Conservation (phyloP, 2,797 vertebrate species). For the Poecile montanus region DNA sequence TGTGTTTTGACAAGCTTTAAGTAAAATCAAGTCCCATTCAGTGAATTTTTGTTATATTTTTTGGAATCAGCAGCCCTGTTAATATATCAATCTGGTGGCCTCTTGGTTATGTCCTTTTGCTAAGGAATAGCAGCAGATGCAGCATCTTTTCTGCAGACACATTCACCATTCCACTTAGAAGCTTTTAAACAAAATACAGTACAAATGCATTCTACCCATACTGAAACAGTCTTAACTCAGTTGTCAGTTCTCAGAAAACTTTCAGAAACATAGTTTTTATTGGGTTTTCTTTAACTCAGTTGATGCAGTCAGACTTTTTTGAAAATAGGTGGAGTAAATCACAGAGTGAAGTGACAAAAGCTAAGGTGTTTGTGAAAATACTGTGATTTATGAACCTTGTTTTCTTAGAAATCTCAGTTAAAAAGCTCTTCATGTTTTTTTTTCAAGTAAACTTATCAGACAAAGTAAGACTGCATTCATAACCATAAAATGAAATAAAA, state of each 20-base stretch:
- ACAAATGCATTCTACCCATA: not conserved
- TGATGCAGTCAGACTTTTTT: not conserved
- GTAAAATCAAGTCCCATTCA: not conserved
- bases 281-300: not conserved
- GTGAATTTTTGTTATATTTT: not conserved
- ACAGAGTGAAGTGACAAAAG: not conserved
- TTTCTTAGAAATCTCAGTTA: not conserved
- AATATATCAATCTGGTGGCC: accelerated
- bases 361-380: not conserved
- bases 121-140: not conserved
- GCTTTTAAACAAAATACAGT: not conserved
- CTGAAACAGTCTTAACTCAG: not conserved
- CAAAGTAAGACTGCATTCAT: not conserved
- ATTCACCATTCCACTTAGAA: not conserved
- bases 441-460: not conserved
- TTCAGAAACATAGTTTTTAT: not conserved
- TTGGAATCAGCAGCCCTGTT: not conserved
- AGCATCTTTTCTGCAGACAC: not conserved
- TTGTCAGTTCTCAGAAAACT: not conserved
- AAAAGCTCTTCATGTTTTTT: not conserved
- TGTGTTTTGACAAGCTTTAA: not conserved
- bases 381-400: not conserved
- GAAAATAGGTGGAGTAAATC: not conserved
- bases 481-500: not conserved
- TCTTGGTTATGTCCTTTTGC: not conserved